phyloP scores from a whole-genome alignment of 2,888 invertebrate species.

The Aromia moschata region DNA sequence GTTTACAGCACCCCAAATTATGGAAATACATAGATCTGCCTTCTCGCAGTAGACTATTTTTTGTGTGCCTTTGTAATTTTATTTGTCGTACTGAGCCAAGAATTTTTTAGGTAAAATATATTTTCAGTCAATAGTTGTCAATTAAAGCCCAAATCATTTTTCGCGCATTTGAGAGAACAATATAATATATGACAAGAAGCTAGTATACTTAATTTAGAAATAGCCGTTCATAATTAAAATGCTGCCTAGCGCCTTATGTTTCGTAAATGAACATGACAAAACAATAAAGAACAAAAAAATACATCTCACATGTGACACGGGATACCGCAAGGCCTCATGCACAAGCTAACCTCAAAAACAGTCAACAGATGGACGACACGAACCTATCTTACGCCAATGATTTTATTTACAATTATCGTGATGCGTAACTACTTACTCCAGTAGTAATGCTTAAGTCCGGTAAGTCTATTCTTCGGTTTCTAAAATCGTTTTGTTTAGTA shows the following conservation, averaged over 20 bases:
- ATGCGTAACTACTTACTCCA: slow-evolving; percentile 4
- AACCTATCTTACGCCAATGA: background rate
- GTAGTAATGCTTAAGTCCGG: slow-evolving; percentile 4
- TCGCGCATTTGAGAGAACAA: too few relatives aligned
- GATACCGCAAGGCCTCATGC: slow-evolving; percentile 1
- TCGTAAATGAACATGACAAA: background rate
- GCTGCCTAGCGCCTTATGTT: background rate
- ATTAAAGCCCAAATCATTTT: too few relatives aligned
- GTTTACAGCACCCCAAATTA: too few relatives aligned
- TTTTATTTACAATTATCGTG: background rate
- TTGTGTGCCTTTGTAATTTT: too few relatives aligned
- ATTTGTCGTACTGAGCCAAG: too few relatives aligned
- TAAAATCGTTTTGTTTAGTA: too few relatives aligned
- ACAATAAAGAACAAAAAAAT: slow-evolving; percentile 3
- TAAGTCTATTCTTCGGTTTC: too few relatives aligned
- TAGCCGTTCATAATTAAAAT: background rate
- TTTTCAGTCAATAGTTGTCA: too few relatives aligned
- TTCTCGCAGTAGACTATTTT: too few relatives aligned
- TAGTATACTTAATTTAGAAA: background rate
- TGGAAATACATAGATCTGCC: too few relatives aligned
- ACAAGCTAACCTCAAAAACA: background rate
- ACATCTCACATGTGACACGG: slow-evolving; percentile 5
- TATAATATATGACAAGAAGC: too few relatives aligned
- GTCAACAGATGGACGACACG: background rate
- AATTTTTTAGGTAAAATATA: too few relatives aligned